These are phyloP conservation scores for Progne subis DNA, from an alignment of 2,113 vertebrate genomes.

Conservation along the genomic window DNA sequence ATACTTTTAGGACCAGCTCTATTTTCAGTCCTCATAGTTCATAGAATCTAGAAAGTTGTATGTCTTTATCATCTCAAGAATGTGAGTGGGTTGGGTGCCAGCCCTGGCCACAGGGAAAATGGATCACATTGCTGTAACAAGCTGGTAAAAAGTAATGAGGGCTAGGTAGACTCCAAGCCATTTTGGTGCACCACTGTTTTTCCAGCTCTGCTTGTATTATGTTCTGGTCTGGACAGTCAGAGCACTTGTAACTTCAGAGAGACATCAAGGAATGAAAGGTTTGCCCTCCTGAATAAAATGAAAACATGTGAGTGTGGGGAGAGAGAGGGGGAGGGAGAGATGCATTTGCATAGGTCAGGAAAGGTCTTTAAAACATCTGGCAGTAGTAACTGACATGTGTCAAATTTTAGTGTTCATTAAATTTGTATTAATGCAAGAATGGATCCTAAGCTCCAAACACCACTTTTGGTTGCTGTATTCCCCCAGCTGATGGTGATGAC, in stretches of 20 bases:
- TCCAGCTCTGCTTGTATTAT: not conserved
- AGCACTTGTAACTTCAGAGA: slow-evolving; percentile 23
- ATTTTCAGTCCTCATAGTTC: not conserved
- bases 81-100: not conserved
- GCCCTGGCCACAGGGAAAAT: not conserved
- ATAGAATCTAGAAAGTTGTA: not conserved
- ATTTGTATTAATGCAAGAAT: slow-evolving; percentile 75
- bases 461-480: slow-evolving; percentile 33
- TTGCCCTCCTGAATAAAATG: slow-evolving; percentile 37
- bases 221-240: not conserved
- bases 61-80: not conserved
- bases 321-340: not conserved
- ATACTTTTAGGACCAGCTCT: not conserved
- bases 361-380: slow-evolving; percentile 77
- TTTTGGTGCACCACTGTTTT: not conserved
- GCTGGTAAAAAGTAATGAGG: not conserved
- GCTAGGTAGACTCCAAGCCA: not conserved
- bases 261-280: not conserved
- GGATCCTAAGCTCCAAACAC: slow-evolving; percentile 63
- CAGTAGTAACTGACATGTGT: slow-evolving; percentile 64
- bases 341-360: slow-evolving; percentile 67
- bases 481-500: slow-evolving; percentile 35
- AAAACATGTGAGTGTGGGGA: slow-evolving; percentile 13
- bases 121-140: not conserved
- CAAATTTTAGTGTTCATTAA: slow-evolving; percentile 75